phyloP scores from a whole-genome alignment of 1,140 invertebrate genomes.

The Leptestheria dahalacensis region DNA sequence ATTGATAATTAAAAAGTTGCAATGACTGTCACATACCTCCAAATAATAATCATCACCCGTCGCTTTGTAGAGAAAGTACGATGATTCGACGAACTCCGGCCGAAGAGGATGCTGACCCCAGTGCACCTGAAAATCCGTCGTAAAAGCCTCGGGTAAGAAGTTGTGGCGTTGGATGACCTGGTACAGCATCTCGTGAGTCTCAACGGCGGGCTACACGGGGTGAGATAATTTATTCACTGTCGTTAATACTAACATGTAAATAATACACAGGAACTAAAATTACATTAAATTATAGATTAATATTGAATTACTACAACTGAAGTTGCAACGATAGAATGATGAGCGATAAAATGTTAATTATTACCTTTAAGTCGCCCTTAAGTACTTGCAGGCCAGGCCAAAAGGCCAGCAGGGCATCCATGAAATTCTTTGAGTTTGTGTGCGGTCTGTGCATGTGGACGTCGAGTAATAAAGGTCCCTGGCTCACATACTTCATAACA shows the following conservation, averaged over 20 bases:
- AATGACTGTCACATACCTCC: conserved; percentile 39
- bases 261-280: too few species aligned
- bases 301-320: too few species aligned
- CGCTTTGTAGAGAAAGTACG: conserved; percentile 89
- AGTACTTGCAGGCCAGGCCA: conserved; percentile 89
- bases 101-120: conserved; percentile 94
- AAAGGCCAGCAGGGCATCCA: conserved; percentile 93
- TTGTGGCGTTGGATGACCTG: conserved; percentile 83
- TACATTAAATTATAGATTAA: conserved; percentile 1
- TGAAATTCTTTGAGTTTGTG: conserved; percentile 88
- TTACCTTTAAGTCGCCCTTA: conserved; percentile 4
- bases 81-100: conserved; percentile 95
- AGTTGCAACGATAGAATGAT: too few species aligned
- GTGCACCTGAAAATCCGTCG: conserved; percentile 87
- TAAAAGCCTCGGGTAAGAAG: conserved; percentile 95
- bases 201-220: conserved; percentile 83
- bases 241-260: too few species aligned
- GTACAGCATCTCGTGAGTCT: conserved; percentile 93
- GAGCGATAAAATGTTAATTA: too few species aligned
- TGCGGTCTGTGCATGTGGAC: conserved; percentile 97
- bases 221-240: too few species aligned
- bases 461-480: conserved; percentile 86
- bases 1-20: too few species aligned
- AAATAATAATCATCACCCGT: conserved; percentile 92
- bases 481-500: conserved; percentile 95